Evolutionary conservation across 2,888 invertebrate genomes (phyloP), one percentile per base, ranked within the genome.

Genomic region (Drosophila acutilabella): DNA sequence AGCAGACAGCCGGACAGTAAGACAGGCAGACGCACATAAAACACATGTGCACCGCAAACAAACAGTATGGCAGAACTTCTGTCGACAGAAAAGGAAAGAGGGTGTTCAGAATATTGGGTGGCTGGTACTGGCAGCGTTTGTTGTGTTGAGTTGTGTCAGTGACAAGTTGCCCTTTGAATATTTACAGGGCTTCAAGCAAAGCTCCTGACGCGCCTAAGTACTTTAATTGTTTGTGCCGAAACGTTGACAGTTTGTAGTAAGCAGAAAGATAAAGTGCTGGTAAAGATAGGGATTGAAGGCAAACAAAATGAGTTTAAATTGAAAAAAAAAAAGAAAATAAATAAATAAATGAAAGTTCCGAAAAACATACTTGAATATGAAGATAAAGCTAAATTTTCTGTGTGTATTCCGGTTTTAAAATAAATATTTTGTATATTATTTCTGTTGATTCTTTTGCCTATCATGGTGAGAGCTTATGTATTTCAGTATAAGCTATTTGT

Each of bases 11-110:
- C 86, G 78, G 81, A 89, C 83, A 36, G 36, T 13, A 8, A 73
- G 88, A 84, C 84, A 84, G 82, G 65, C 86, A 81, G 85, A 89
- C 83, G 79, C 85, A 83, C 79, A 84, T 73, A 81, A 78, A 84
- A 85, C 84, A 84, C 86, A 84, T 88, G 88, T 89, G 89, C 86
- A 89, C 84, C 83, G 61, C 85, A 88, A 83, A 77, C 82, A 85
- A 88, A 84, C 85, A 87, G 81, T 64, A 72, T 81, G 82, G 53
- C 60, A 36, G 47, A 62, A 69, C 41, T 62, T 74, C 18, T 58
- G 20, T n/a, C 11, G 41, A 16, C 30, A 30, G 30, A 30, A 30
- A 6, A 6, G n/a, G 10, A n/a, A 6, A 8, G 56, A 5, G 41
- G 14, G 13, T 10, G 42, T 40, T 47, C 2, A 11, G 2, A 36